Evolutionary conservation across 2,888 invertebrate species (phyloP).

Genomic region (Anoplius nigerrimus): DNA sequence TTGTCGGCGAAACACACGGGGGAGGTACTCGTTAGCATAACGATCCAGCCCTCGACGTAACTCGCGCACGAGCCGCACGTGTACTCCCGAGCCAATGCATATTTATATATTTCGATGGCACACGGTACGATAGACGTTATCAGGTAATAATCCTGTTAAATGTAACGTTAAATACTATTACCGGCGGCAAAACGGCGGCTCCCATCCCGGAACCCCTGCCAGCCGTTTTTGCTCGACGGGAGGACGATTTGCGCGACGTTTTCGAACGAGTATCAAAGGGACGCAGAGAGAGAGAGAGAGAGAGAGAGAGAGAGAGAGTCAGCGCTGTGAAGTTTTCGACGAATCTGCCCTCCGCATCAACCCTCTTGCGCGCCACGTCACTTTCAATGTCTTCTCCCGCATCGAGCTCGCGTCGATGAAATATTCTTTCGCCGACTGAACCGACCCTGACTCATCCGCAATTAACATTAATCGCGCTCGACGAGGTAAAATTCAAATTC

Average conservation of each 20-base stretch:
- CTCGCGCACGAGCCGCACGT: constrained; percentile 37
- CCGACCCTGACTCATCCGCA: too few species aligned
- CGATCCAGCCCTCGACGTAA: constrained; percentile 45
- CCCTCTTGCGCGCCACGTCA: too few species aligned
- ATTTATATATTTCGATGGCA: constrained; percentile 56
- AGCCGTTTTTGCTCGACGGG: constrained; percentile 34
- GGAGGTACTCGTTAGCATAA: constrained; percentile 55
- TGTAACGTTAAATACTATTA: constrained; percentile 63
- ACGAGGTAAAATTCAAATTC: too few species aligned
- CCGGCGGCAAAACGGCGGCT: constrained; percentile 21
- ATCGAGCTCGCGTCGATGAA: too few species aligned
- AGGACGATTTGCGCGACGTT: constrained; percentile 15
- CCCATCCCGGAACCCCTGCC: constrained; percentile 14
- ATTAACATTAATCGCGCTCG: too few species aligned
- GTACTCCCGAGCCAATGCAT: constrained; percentile 53
- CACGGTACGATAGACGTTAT: constrained; percentile 53
- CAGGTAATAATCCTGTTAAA: constrained; percentile 63
- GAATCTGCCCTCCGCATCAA: too few species aligned
- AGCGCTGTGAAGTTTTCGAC: background rate
- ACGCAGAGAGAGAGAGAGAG: background rate
- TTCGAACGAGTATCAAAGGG: background rate
- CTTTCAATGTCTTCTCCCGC: too few species aligned
- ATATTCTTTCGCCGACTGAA: too few species aligned
- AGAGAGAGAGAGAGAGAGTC: background rate
- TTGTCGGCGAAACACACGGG: constrained; percentile 36